Conservation (phyloP, 2,888 invertebrate species). For the Candidula unifasciata region DNA sequence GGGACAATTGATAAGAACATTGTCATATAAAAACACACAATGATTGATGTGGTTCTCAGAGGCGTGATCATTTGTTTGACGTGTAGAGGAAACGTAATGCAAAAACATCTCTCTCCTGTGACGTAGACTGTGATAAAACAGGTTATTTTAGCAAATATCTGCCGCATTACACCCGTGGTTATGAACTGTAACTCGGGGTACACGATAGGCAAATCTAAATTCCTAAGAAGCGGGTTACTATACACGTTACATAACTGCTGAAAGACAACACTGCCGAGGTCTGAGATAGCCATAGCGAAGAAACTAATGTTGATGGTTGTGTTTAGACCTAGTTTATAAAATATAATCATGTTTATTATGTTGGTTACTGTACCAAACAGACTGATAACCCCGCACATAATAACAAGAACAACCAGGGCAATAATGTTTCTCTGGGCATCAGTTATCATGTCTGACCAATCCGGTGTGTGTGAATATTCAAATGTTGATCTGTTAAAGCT, state of each 20-base stretch:
- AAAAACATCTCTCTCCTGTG: constrained; percentile 4
- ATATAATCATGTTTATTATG: constrained; percentile 20
- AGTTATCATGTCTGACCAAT: too few relatives aligned
- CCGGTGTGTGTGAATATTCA: too few relatives aligned
- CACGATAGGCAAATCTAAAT: background rate
- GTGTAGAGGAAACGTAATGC: background rate
- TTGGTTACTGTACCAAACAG: constrained; percentile 7
- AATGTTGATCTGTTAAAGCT: too few relatives aligned
- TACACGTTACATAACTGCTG: background rate
- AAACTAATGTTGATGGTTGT: constrained; percentile 20
- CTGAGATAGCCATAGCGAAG: constrained; percentile 8
- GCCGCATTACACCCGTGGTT: background rate
- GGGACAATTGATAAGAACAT: background rate
- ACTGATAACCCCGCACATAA: background rate
- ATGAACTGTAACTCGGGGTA: background rate
- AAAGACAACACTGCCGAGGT: background rate
- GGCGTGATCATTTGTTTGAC: background rate
- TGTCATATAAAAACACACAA: background rate
- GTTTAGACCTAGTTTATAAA: background rate
- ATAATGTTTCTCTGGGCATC: too few relatives aligned
- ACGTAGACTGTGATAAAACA: constrained; percentile 6
- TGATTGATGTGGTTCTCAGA: background rate
- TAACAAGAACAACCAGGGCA: background rate
- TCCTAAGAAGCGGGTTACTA: background rate
- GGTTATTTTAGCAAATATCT: background rate